Evolutionary conservation across 2,888 invertebrate genomes (phyloP).

Genomic region (Rhagonycha fulva): DNA sequence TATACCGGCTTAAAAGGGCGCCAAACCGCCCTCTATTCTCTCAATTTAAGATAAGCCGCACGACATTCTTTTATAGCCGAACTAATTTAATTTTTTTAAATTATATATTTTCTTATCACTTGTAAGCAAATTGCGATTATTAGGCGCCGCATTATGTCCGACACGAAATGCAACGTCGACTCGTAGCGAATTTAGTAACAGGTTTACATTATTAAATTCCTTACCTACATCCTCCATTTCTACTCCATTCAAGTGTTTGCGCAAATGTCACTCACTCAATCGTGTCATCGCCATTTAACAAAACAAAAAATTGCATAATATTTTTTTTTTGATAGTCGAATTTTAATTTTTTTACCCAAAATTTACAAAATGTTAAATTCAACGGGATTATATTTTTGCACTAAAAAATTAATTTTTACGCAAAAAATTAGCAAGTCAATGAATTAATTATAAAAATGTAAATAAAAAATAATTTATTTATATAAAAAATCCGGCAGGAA

Average conservation of each 20-base stretch:
- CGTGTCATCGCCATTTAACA: background rate
- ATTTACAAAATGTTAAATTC: background rate
- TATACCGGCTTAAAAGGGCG: conserved; percentile 53
- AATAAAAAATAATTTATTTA: background rate
- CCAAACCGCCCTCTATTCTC: conserved; percentile 48
- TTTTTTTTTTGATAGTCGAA: background rate
- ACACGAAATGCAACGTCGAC: background rate
- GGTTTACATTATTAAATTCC: background rate
- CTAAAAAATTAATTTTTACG: background rate
- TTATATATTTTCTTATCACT: background rate
- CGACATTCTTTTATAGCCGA: conserved; percentile 16
- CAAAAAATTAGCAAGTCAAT: background rate
- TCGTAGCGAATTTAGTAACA: background rate
- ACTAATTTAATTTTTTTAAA: background rate
- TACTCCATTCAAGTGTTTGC: conserved; percentile 1
- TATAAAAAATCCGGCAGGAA: background rate
- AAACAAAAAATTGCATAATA: background rate
- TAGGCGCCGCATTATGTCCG: background rate
- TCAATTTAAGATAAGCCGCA: conserved; percentile 21
- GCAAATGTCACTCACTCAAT: conserved; percentile 9
- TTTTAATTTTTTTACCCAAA: background rate
- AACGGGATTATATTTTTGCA: background rate
- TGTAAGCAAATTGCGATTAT: background rate
- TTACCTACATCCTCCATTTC: conserved; percentile 1
- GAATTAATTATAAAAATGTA: background rate